Conservation (phyloP, 1,140 invertebrate genomes). For the Subanguina moxae region DNA sequence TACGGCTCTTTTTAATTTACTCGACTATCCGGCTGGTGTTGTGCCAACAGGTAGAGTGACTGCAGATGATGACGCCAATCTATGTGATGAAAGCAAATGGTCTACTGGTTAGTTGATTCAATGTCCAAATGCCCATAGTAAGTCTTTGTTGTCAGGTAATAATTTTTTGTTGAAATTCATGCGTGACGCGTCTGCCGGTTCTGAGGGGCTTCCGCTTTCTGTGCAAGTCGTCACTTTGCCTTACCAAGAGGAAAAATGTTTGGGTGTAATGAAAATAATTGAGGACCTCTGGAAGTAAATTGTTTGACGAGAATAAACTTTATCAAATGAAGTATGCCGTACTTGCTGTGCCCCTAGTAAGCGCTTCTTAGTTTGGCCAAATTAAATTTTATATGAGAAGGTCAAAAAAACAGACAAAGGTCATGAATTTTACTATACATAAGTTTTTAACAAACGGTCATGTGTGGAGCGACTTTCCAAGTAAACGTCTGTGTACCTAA, state of each 20-base stretch:
- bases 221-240: constrained; percentile 54
- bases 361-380: no score
- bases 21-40: constrained; percentile 44
- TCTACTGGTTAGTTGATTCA: constrained; percentile 27
- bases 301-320: no score
- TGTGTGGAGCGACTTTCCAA: no score
- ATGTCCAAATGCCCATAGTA: background rate
- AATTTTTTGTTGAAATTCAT: constrained; percentile 49
- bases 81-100: constrained; percentile 39
- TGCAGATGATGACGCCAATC: constrained; percentile 28
- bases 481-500: no score
- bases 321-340: no score
- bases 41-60: constrained; percentile 32
- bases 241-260: constrained; percentile 52
- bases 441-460: no score
- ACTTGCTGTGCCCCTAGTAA: no score
- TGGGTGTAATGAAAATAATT: constrained; percentile 48
- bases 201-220: constrained; percentile 44
- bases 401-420: no score
- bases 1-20: constrained; percentile 47
- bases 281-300: constrained; percentile 27
- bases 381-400: no score
- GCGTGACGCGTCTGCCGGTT: constrained; percentile 40
- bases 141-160: constrained; percentile 22
- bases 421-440: no score